phyloP scores from a whole-genome alignment of 2,888 invertebrate genomes.

The Meghimatium bilineatum region DNA sequence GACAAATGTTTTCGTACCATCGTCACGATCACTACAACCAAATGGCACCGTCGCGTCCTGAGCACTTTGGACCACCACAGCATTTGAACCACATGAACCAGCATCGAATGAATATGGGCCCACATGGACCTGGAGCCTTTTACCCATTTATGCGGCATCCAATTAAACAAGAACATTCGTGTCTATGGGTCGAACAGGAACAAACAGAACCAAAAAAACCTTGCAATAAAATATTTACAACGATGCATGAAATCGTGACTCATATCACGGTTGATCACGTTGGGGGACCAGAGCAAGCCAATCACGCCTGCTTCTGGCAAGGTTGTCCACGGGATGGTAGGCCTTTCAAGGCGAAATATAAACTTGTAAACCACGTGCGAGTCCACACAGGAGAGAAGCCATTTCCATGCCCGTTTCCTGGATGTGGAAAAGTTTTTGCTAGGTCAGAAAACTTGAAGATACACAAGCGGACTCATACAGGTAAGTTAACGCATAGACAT shows the following conservation, averaged over 20 bases:
- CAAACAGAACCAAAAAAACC: conserved; percentile 84
- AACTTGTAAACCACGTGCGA: conserved; percentile 98
- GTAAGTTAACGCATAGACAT: conserved; percentile 82
- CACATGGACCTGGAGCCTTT: conserved; percentile 85
- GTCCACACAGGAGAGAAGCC: conserved; percentile 99
- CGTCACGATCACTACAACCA: conserved; percentile 74
- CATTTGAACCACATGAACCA: conserved; percentile 71
- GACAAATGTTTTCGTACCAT: conserved; percentile 74
- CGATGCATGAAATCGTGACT: conserved; percentile 97
- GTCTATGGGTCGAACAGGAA: conserved; percentile 91
- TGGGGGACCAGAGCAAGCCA: conserved; percentile 97
- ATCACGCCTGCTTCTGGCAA: conserved; percentile 98
- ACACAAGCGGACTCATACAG: conserved; percentile 98
- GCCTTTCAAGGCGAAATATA: conserved; percentile 99
- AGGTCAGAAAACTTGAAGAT: conserved; percentile 99
- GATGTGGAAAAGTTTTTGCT: conserved; percentile 98
- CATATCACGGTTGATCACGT: conserved; percentile 98
- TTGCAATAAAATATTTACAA: conserved; percentile 94
- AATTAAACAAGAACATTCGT: conserved; percentile 81
- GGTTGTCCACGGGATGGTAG: conserved; percentile 94
- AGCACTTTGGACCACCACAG: conserved; percentile 66
- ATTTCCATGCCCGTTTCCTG: conserved; percentile 96
- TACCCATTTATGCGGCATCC: conserved; percentile 89
- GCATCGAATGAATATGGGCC: conserved; percentile 74
- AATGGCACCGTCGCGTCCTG: conserved; percentile 69